Base-by-base conservation (phyloP, 2,797 vertebrate genomes). In the Choloepus didactylus region DNA sequence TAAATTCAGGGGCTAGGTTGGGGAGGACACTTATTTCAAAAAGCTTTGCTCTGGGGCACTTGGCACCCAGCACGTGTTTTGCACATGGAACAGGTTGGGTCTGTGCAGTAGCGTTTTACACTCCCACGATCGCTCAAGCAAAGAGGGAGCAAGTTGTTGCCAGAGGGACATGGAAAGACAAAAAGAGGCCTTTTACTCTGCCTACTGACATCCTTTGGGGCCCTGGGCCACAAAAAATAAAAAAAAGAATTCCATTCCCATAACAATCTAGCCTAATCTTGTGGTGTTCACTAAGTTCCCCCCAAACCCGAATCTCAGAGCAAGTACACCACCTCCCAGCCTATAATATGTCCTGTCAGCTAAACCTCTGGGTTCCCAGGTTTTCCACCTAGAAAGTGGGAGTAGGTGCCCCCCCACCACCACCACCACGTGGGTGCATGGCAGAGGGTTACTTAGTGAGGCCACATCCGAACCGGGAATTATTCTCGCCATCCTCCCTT, bases 21-120 rank as follows among this genome's bases (percentile, higher is more conserved):
- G n/a, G 41, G 44, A 84, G 38, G 73, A 44, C 44, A 27, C 60
- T 51, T 5, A 0, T 82, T 94, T 94, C 97, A 97, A 96, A 98
- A 90, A 95, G 95, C 93, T 91, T 31, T 83, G 62, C 90, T 96
- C 94, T 59, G 0, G 0, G 94, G 96, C 97, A 95, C 89, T 88
- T 70, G 88, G 93, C 44, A 54, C 79, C 29, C 86, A 0, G 67
- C 84, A 94, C 83, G 59, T 44, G 3, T 97, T 9, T 95, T 96
- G 95, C 94, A 76, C 6, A 62, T 23, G 51, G 93, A 72, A 38
- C 59, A 51, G 87, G 11, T 85, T 46, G 62, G 51, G 59, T 59
- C 95, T 95, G 80, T 0, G 51, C 86, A 11, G 16, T 4, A 5
- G 87, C n/a, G 70, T 31, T 87, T 85, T 0, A 15, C 0, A 25